Evolutionary conservation across 2,113 vertebrate genomes (phyloP).

Genomic region (Hystrix cristata): DNA sequence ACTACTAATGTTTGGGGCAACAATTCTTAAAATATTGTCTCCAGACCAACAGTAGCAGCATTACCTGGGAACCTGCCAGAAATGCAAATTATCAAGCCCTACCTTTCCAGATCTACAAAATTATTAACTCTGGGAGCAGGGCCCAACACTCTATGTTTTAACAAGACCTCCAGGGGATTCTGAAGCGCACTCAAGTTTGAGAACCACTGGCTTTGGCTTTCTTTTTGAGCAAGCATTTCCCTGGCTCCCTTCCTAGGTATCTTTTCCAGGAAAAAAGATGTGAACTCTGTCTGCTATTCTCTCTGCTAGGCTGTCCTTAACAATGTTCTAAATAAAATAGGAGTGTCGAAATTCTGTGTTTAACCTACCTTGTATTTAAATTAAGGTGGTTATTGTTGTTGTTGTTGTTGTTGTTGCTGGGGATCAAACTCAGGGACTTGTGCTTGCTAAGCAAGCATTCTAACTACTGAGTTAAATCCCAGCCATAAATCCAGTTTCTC

Average conservation of each 20-base stretch:
- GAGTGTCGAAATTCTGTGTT: conserved; percentile 43
- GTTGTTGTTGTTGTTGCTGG: no score
- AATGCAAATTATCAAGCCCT: conserved; percentile 53
- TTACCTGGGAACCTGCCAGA: conserved; percentile 54
- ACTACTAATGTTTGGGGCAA: not conserved
- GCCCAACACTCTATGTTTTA: conserved; percentile 11
- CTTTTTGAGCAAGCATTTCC: conserved; percentile 16
- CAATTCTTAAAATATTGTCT: conserved; percentile 47
- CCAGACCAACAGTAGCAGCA: not conserved
- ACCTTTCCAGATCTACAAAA: not conserved
- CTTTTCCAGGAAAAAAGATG: conserved; percentile 26
- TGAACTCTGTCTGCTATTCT: not conserved
- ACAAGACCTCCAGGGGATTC: conserved; percentile 34
- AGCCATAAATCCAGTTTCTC: not conserved
- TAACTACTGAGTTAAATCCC: no score
- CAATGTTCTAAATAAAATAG: conserved; percentile 41
- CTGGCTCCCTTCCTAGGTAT: not conserved
- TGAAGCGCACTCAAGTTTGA: conserved; percentile 15
- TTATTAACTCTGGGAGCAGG: conserved; percentile 22
- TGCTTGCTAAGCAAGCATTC: no score
- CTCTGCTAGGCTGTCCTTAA: conserved; percentile 20
- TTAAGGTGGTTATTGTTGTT: not conserved
- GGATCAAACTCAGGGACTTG: no score
- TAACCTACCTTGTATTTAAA: conserved; percentile 45
- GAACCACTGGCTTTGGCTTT: conserved; percentile 7